Base-by-base conservation (phyloP, 2,888 invertebrate species). In the Periphyllus acericola region DNA sequence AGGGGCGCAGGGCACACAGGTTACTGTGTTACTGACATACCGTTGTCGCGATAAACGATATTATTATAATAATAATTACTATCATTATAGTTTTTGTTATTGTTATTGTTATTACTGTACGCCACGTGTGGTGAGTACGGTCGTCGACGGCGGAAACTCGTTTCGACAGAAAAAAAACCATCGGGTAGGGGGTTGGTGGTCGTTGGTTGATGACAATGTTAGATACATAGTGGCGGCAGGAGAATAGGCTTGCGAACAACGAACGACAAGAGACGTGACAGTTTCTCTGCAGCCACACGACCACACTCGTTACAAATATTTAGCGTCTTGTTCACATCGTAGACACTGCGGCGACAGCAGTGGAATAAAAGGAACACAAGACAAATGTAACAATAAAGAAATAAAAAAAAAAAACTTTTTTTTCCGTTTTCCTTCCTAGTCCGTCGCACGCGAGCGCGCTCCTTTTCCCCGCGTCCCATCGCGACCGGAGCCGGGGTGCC, bases 301-400 rank as follows among this genome's bases (percentile, higher is more conserved):
- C 68, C 68, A n/a, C 68, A 25, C 29, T 68, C 25, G 55, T 60
- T 29, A 81, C 68, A 40, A 55, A 79, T 60, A 60, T 81, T 81
- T 81, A 81, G 11, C 81, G 68, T 81, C 2, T 14, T 34, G 81
- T 66, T 81, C 21, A 8, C 5, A 19, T 66, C 29, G 21, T 21
- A 34, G 74, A 72, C 46, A 25, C 60, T 6, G 25, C 60, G 60
- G 19, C 25, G n/a, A 66, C 68, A 6, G 9, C 21, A 8, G 25
- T 60, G 60, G 25, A 25, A 60, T 25, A 25, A 68, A n/a, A 29
- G 68, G 8, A 29, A 9, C 75, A 40, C 75, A 5, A 25, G 75
- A 75, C 25, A n/a, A 40, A 75, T 14, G 19, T 32, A 40, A 11
- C 25, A 34, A 40, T 40, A 75, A 75, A 40, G 11, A 75, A 17